A percentile compares a stretch with the other conserved stretches of the same genome.
These are phyloP conservation scores for Meda fulgida DNA, from an alignment of 2,797 vertebrate genomes.

Conservation along the genomic window DNA sequence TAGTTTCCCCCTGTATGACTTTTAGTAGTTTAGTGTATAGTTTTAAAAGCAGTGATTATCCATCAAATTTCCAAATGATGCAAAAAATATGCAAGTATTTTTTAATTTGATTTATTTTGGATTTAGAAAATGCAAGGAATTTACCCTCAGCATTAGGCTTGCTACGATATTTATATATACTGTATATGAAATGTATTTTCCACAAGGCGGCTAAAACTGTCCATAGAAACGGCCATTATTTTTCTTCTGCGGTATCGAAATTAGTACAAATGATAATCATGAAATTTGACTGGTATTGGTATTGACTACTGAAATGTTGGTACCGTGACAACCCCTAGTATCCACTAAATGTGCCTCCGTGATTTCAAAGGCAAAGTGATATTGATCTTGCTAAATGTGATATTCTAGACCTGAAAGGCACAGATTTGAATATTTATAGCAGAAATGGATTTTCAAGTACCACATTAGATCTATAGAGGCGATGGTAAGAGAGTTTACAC, in stretches of 20 bases:
- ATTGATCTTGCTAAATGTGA: slow-evolving; percentile 62
- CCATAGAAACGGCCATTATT: background rate
- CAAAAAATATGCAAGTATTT: background rate
- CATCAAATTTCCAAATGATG: background rate
- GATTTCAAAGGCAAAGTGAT: slow-evolving; percentile 61
- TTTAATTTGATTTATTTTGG: background rate
- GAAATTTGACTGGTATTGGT: slow-evolving; percentile 14
- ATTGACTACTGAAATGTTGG: slow-evolving; percentile 33
- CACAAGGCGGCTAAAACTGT: background rate
- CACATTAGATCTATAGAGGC: slow-evolving; percentile 59
- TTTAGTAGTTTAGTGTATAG: too few species aligned
- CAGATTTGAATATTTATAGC: slow-evolving; percentile 61
- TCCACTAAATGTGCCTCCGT: slow-evolving; percentile 55
- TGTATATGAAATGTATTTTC: background rate
- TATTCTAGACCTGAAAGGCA: slow-evolving; percentile 54
- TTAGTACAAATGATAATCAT: slow-evolving; percentile 9
- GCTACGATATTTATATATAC: too few species aligned
- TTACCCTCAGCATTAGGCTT: background rate
- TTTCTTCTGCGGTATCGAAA: background rate
- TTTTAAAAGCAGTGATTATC: too few species aligned
- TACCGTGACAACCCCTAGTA: slow-evolving; percentile 33
- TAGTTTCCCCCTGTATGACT: too few species aligned
- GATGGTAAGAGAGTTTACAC: slow-evolving; percentile 57
- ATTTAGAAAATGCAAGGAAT: background rate
- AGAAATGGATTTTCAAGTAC: slow-evolving; percentile 58